A percentile compares a stretch with the other conserved stretches of the same genome.
phyloP scores from a whole-genome alignment of 30 jellyfish, hydroid and myxozoan species.

The Pseudorhiza aurosa region DNA sequence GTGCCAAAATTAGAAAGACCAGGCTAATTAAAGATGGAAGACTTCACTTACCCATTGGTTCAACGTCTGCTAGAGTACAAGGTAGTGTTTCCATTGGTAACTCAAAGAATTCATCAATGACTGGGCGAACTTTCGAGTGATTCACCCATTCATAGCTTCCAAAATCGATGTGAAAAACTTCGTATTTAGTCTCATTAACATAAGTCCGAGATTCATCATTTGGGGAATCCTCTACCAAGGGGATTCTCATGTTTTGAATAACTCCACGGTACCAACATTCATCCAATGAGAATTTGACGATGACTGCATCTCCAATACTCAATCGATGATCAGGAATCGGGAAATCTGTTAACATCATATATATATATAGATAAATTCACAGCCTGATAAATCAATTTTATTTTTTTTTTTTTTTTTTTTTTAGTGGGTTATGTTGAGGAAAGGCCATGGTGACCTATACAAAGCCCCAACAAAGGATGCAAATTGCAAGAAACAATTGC shows the following conservation, averaged over 20 bases:
- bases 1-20: no score
- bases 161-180: slow-evolving; percentile 84
- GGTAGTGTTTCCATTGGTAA: slow-evolving; percentile 89
- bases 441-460: no score
- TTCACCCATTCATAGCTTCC: slow-evolving; percentile 89
- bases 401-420: no score
- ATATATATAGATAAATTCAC: no score
- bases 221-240: slow-evolving; percentile 12
- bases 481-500: no score
- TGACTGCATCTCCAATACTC: slow-evolving; percentile 76
- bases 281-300: slow-evolving; percentile 76
- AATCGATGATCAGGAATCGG: slow-evolving; percentile 29
- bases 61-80: slow-evolving; percentile 90
- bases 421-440: no score
- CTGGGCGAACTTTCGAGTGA: slow-evolving; percentile 66
- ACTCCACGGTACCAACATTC: slow-evolving; percentile 86
- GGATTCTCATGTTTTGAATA: slow-evolving; percentile 30
- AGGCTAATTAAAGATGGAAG: background rate
- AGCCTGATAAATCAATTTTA: no score
- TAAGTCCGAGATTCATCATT: slow-evolving; percentile 2
- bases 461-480: no score
- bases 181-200: slow-evolving; percentile 35
- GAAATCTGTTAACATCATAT: no score
- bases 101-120: slow-evolving; percentile 77
- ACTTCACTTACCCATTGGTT: slow-evolving; percentile 64